These are phyloP conservation scores for Maniola jurtina DNA, from an alignment of 1,140 invertebrate species.

Conservation along the genomic window DNA sequence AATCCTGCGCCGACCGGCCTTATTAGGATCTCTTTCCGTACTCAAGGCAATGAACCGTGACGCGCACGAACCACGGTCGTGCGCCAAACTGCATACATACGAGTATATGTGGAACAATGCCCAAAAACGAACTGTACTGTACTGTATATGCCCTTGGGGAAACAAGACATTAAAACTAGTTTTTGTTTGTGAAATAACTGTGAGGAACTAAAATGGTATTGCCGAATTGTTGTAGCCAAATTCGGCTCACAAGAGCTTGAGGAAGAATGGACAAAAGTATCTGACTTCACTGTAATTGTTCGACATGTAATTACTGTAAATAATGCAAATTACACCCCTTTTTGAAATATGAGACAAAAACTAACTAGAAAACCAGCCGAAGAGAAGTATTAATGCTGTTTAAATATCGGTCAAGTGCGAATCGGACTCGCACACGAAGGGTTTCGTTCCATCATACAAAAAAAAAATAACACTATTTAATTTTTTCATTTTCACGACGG, in stretches of 20 bases:
- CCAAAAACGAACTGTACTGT: slow-evolving; percentile 9
- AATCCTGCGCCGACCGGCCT: slow-evolving; percentile 60
- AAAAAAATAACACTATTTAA: too few relatives aligned
- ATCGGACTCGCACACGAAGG: too few relatives aligned
- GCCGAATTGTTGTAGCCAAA: neutral
- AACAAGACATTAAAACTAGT: neutral
- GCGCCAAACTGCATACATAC: slow-evolving; percentile 24
- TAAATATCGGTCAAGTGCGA: too few relatives aligned
- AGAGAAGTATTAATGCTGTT: too few relatives aligned
- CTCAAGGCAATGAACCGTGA: slow-evolving; percentile 76
- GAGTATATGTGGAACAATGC: slow-evolving; percentile 14
- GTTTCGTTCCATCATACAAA: too few relatives aligned
- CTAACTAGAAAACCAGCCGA: too few relatives aligned
- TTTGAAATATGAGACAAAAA: neutral
- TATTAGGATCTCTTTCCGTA: slow-evolving; percentile 73
- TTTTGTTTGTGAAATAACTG: neutral
- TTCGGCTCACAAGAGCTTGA: slow-evolving; percentile 19
- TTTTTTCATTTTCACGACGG: too few relatives aligned
- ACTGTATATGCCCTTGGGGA: neutral
- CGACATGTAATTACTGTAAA: neutral
- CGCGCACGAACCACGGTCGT: slow-evolving; percentile 51
- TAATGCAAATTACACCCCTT: neutral
- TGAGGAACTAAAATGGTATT: neutral
- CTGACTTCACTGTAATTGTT: neutral
- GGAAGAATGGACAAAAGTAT: slow-evolving; percentile 8